phyloP scores from a whole-genome alignment of 2,797 vertebrate species.

The Chelidonichthys spinosus region DNA sequence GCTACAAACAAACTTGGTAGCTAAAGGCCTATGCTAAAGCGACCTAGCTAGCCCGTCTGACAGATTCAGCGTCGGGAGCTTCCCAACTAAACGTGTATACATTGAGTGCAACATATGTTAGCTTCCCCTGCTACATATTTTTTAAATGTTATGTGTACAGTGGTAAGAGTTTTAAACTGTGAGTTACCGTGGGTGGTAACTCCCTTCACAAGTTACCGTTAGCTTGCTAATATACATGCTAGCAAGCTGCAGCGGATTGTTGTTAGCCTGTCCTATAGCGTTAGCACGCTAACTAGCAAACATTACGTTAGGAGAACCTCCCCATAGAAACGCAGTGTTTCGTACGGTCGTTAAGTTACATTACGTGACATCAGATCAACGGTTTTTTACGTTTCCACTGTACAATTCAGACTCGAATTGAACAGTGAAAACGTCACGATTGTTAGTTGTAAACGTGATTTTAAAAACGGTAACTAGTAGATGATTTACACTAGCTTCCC shows the following conservation, averaged over 20 bases:
- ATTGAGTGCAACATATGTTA: neutral
- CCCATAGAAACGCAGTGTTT: neutral
- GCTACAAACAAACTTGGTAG: constrained; percentile 78
- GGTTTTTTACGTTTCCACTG: neutral
- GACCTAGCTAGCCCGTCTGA: constrained; percentile 46
- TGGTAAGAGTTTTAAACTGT: fast-evolving
- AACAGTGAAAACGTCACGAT: too few relatives aligned
- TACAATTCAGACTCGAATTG: too few relatives aligned
- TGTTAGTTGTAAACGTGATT: constrained; percentile 15
- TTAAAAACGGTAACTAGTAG: constrained; percentile 13
- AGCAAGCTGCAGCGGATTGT: constrained; percentile 45
- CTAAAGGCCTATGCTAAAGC: constrained; percentile 70
- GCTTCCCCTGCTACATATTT: fast-evolving
- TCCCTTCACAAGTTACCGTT: constrained; percentile 50
- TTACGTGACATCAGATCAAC: neutral
- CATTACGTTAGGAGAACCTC: neutral
- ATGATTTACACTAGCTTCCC: neutral
- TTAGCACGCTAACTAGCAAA: constrained; percentile 61
- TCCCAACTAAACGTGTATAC: neutral
- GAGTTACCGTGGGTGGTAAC: neutral
- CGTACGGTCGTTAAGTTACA: neutral
- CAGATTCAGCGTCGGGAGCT: constrained; percentile 31
- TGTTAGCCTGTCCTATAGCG: constrained; percentile 40
- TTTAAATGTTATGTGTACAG: fast-evolving
- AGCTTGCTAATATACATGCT: constrained; percentile 48